phyloP scores from a whole-genome alignment of 2,113 vertebrate genomes.

The Oreochromis niloticus region DNA sequence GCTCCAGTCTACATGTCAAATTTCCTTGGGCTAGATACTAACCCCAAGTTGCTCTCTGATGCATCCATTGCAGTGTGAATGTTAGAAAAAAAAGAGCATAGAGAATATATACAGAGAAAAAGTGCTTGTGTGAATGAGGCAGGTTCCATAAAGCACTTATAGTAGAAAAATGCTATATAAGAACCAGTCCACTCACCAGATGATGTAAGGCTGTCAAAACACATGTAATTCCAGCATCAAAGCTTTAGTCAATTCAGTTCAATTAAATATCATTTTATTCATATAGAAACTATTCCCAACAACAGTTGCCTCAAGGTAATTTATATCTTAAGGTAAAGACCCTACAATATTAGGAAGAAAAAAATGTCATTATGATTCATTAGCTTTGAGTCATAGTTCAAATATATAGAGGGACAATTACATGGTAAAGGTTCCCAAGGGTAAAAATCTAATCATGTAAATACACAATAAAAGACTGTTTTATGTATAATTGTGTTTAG shows the following conservation, averaged over 20 bases:
- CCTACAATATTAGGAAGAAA: neutral
- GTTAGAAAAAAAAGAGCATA: neutral
- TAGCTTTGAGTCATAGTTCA: neutral
- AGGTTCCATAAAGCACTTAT: neutral
- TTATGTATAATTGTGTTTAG: neutral
- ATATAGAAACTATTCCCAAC: neutral
- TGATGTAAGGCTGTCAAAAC: neutral
- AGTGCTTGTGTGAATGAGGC: neutral
- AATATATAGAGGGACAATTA: neutral
- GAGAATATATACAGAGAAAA: neutral
- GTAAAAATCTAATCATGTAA: neutral
- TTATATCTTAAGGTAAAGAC: neutral
- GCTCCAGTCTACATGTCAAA: neutral
- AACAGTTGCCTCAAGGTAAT: neutral
- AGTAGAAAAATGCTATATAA: neutral
- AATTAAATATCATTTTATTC: neutral
- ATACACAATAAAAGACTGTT: neutral
- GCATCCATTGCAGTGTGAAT: neutral
- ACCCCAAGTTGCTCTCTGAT: neutral
- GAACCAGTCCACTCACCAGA: neutral
- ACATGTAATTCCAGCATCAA: neutral
- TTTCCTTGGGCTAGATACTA: neutral
- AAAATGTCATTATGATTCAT: neutral
- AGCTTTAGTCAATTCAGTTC: neutral
- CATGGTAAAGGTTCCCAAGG: neutral